Conservation (phyloP, 2,888 invertebrate genomes). For the Lacanobia wlatinum region DNA sequence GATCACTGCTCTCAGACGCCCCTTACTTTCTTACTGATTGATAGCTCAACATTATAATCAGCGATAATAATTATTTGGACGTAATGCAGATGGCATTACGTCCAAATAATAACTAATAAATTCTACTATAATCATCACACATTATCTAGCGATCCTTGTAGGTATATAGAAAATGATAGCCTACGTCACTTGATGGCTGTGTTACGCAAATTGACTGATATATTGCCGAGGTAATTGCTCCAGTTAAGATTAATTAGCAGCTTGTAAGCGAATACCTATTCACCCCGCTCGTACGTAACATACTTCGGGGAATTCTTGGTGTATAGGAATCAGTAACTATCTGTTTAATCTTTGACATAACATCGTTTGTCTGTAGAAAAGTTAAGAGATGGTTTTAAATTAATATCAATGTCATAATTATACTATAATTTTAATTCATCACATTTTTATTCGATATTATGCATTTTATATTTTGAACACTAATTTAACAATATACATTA, state of each 20-base stretch:
- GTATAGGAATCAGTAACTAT: neutral
- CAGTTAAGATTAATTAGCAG: constrained; percentile 49
- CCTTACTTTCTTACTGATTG: too few relatives aligned
- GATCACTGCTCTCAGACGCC: too few relatives aligned
- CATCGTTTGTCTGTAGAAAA: neutral
- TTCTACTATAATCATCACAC: constrained; percentile 7
- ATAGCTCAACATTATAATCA: too few relatives aligned
- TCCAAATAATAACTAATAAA: constrained; percentile 20
- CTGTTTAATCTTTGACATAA: neutral
- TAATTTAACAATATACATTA: too few relatives aligned
- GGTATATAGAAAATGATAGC: constrained; percentile 31
- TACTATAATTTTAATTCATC: too few relatives aligned
- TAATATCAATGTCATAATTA: too few relatives aligned
- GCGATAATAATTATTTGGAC: too few relatives aligned
- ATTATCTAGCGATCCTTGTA: constrained; percentile 11
- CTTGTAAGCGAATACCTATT: constrained; percentile 30
- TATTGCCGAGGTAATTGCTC: constrained; percentile 37
- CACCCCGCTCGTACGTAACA: constrained; percentile 7
- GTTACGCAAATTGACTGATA: constrained; percentile 51
- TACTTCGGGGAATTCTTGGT: constrained; percentile 20
- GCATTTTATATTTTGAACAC: too few relatives aligned
- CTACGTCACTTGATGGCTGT: neutral
- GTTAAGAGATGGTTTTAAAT: neutral
- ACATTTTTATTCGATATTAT: too few relatives aligned
- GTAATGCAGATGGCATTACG: neutral